phyloP scores from a whole-genome alignment of 2,797 vertebrate genomes.

The Leptoclinus maculatus region DNA sequence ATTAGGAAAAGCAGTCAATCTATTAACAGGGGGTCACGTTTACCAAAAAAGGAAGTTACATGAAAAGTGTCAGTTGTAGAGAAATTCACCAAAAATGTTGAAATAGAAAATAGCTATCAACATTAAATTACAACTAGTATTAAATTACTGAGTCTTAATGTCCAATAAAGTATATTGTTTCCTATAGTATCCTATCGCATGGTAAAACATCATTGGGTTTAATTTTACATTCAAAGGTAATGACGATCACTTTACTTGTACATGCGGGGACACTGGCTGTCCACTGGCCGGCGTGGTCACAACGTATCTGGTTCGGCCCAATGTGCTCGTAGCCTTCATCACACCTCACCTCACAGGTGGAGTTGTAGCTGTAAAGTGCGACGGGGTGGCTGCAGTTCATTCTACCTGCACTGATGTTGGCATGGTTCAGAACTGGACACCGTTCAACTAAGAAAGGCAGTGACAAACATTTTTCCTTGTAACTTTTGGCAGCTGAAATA shows the following conservation, averaged over 20 bases:
- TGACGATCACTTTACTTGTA: conserved; percentile 71
- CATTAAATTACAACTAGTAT: not conserved
- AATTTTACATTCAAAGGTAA: not conserved
- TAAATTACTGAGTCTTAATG: not conserved
- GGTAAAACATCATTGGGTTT: not conserved
- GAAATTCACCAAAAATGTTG: not conserved
- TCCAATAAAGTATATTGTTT: too few species aligned
- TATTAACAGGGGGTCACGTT: not conserved
- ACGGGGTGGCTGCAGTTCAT: conserved; percentile 78
- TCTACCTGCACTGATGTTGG: conserved; percentile 58
- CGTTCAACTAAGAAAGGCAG: conserved; percentile 73
- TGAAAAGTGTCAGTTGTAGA: conserved; percentile 2
- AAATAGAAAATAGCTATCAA: not conserved
- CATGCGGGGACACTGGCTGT: conserved; percentile 81
- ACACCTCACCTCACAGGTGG: conserved; percentile 84
- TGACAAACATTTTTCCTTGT: not conserved
- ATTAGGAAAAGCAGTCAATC: not conserved
- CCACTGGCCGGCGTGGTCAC: conserved; percentile 82
- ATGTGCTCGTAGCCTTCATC: conserved; percentile 77
- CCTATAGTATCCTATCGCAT: not conserved
- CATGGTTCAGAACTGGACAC: conserved; percentile 72
- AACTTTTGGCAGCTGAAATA: not conserved
- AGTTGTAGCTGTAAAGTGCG: conserved; percentile 75
- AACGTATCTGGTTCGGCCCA: conserved; percentile 72
- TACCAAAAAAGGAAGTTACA: conserved; percentile 15